Conservation (phyloP, 2,797 vertebrate genomes). For the Graptemys geographica region DNA sequence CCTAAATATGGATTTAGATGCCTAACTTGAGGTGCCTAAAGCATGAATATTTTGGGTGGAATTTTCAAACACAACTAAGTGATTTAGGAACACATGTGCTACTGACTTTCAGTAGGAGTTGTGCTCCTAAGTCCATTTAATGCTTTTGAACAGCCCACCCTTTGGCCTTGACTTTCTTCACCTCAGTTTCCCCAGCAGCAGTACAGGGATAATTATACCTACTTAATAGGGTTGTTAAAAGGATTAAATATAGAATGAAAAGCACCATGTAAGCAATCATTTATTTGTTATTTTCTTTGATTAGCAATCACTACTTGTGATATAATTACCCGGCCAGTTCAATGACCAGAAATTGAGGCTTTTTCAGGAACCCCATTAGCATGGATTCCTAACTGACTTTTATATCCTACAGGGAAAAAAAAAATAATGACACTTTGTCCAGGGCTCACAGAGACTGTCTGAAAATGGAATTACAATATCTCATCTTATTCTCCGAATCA, state of each 20-base stretch:
- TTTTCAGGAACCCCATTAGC: neutral
- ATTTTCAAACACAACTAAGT: neutral
- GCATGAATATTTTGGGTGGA: neutral
- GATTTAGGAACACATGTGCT: neutral
- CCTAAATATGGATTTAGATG: neutral
- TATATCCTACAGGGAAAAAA: neutral
- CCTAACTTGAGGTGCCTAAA: neutral
- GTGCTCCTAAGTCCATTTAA: neutral
- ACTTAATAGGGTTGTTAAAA: neutral
- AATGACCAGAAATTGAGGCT: neutral
- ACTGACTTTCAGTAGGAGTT: neutral
- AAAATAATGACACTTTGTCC: neutral
- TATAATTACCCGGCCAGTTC: neutral
- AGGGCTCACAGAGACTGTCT: neutral
- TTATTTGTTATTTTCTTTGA: neutral
- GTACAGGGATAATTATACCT: neutral
- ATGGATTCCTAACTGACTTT: neutral
- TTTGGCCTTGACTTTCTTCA: neutral
- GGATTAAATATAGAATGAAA: neutral
- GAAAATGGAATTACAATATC: fast-evolving
- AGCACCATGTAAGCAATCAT: neutral
- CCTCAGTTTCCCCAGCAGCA: neutral
- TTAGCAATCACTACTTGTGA: neutral
- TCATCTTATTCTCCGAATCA: neutral
- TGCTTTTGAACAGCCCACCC: neutral